These are phyloP conservation scores for Drosophila putrida DNA, from an alignment of 2,888 invertebrate species.

Conservation along the genomic window DNA sequence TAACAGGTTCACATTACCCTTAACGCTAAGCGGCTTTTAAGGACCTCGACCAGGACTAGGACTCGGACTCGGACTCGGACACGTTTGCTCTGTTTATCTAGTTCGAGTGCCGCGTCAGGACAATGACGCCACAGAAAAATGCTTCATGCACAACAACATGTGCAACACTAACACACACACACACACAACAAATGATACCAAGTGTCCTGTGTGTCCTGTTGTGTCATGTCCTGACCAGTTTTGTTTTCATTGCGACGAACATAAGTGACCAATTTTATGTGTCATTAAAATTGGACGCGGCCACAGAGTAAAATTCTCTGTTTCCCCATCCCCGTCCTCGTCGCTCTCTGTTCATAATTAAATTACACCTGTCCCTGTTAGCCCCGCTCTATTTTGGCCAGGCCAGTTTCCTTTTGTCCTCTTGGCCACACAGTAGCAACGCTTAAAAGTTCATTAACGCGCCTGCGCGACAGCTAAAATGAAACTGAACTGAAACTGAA, in stretches of 20 bases:
- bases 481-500: background rate
- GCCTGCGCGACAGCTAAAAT: conserved; percentile 48
- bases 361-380: conserved; percentile 78
- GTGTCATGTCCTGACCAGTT: conserved; percentile 80
- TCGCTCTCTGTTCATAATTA: conserved; percentile 67
- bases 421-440: conserved; percentile 46
- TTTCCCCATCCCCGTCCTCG: background rate
- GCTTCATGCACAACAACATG: conserved; percentile 61
- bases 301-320: conserved; percentile 31
- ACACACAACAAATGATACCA: conserved; percentile 8
- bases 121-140: conserved; percentile 77
- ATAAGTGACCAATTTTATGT: conserved; percentile 83
- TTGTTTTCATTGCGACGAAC: conserved; percentile 78
- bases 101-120: conserved; percentile 49
- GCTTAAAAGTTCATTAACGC: conserved; percentile 79
- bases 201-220: conserved; percentile 28
- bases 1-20: conserved; percentile 73
- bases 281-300: conserved; percentile 81
- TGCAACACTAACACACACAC: conserved; percentile 44
- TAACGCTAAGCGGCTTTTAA: conserved; percentile 78
- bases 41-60: conserved; percentile 50
- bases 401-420: background rate
- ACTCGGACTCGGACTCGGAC: conserved; percentile 30
- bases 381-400: background rate
- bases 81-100: conserved; percentile 73